Conservation (phyloP, 1,140 invertebrate species). For the Palaemon carinicauda region DNA sequence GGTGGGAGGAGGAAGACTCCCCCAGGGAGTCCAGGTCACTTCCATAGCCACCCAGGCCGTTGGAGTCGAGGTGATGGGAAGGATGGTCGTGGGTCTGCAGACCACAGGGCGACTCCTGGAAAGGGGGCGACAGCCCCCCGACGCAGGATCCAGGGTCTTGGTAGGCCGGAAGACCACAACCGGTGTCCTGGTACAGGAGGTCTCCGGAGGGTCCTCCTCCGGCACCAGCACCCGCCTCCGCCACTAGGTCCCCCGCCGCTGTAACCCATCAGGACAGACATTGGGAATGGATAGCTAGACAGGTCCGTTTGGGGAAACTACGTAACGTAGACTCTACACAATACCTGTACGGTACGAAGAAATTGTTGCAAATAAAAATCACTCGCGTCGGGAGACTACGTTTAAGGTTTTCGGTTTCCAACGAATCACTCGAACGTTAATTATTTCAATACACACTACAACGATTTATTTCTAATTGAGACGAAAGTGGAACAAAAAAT, state of each 20-base stretch:
- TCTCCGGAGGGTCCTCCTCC: not conserved
- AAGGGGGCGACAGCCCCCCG: not conserved
- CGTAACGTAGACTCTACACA: no score
- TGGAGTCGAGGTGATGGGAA: not conserved
- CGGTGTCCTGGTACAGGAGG: conserved; percentile 7
- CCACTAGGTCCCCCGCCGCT: conserved; percentile 5
- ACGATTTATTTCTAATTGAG: no score
- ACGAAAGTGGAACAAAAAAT: no score
- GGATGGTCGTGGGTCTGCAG: not conserved
- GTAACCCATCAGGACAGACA: conserved; percentile 37
- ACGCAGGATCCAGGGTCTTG: not conserved
- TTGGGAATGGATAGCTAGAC: not conserved
- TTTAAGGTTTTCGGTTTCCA: no score
- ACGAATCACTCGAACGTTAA: no score
- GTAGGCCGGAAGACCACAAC: conserved; percentile 10
- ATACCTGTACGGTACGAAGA: no score
- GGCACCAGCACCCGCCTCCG: not conserved
- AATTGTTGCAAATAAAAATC: no score
- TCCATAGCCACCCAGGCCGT: not conserved
- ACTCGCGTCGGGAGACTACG: no score
- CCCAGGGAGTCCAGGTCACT: conserved; percentile 23
- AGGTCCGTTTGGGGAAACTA: no score
- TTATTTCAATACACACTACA: no score
- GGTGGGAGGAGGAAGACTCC: not conserved
- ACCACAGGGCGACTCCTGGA: conserved; percentile 5